Evolutionary conservation across 2,797 vertebrate species (phyloP), one percentile per base, ranked within the genome.

Genomic region (Chanos chanos): DNA sequence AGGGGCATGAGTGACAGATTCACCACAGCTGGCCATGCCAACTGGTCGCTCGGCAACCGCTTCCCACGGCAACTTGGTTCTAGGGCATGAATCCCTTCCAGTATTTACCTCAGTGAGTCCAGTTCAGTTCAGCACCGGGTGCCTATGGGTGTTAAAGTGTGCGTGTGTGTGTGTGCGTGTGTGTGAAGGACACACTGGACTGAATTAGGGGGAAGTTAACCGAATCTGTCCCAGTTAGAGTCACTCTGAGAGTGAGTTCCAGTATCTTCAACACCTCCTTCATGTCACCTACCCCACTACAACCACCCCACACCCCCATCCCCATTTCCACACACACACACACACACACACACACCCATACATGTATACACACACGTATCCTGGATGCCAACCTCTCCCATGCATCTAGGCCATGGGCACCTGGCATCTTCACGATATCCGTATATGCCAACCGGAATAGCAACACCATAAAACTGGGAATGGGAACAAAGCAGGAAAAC

Each of bases 391-490:
- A 64, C 44, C n/a, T 57, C 37, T 51, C 47, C n/a, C 76, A 74
- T 77, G 72, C 55, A 75, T 76, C 58, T 53, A 70, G 77, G 81
- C 78, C 77, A 82, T 75, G 74, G 82, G 81, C 74, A 83, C 81
- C 81, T 82, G 84, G 82, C 80, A 84, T 33, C 55, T 27, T n/a
- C 13, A 74, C 77, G 77, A 80, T 73, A 82, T 86, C 83, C 75
- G 58, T 21, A 15, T 74, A 64, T 55, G 68, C 74, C 48, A 71
- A 72, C 68, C 75, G 75, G 80, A 84, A 85, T 59, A 71, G 63
- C 71, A 60, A 66, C 74, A 77, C 71, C 56, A 55, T 68, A 70
- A 40, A 64, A 64, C 70, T 76, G 81, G 81, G 68, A 81, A 59
- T 28, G 24, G 52, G 73, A 83, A 77, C 70, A 85, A 82, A 82